Percentiles rank a stretch among this genome's conserved stretches.
Conservation (phyloP, 2,888 invertebrate species). For the Aphodius sticticus region DNA sequence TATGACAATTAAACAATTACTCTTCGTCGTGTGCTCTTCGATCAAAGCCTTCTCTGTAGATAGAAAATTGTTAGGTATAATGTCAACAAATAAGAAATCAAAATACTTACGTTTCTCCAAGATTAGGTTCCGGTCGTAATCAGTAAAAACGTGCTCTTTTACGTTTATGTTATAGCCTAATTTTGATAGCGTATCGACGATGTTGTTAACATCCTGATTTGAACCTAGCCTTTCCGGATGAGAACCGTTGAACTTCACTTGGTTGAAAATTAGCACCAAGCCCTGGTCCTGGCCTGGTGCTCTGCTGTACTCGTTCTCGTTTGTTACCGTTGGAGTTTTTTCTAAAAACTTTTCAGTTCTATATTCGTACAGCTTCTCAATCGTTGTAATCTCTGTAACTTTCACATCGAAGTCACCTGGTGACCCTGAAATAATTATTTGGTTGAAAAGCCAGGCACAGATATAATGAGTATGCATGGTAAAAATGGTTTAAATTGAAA, state of each 20-base stretch:
- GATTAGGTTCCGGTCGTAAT: conserved; percentile 37
- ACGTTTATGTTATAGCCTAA: conserved; percentile 51
- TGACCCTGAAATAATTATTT: too few species aligned
- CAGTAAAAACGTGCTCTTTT: conserved; percentile 11
- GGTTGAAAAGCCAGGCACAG: too few species aligned
- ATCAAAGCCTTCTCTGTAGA: conserved; percentile 41
- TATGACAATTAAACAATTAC: conserved; percentile 52
- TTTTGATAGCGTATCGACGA: conserved; percentile 50
- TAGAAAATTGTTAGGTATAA: conserved; percentile 31
- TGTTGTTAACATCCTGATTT: conserved; percentile 51
- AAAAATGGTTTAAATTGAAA: too few species aligned
- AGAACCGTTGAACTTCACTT: conserved; percentile 44
- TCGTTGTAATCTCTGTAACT: too few species aligned
- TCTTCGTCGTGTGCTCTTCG: conserved; percentile 28
- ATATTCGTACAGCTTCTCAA: too few species aligned
- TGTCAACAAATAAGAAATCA: not conserved
- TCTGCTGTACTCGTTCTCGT: not conserved
- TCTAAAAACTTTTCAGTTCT: too few species aligned
- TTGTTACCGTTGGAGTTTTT: too few species aligned
- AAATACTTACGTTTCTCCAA: not conserved
- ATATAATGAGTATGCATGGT: too few species aligned
- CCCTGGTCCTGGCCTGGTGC: conserved; percentile 49
- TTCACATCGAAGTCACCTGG: too few species aligned
- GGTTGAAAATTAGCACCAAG: conserved; percentile 51
- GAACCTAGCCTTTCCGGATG: conserved; percentile 45